A percentile compares a stretch with the other conserved stretches of the same genome.
phyloP scores from a whole-genome alignment of 2,797 vertebrate genomes.

The Halcyon leucocephala region DNA sequence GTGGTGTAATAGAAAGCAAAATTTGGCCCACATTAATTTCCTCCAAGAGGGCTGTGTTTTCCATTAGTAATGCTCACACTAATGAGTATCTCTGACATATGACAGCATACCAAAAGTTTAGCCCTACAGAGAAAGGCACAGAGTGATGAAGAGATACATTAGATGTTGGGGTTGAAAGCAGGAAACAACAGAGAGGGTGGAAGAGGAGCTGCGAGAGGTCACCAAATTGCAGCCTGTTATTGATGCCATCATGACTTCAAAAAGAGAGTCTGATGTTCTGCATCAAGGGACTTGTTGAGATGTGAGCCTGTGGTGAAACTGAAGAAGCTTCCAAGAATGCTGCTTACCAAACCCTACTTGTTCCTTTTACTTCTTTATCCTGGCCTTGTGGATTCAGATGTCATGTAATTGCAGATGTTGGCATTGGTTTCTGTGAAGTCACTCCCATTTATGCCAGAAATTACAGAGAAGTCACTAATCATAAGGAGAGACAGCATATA shows the following conservation, averaged over 20 bases:
- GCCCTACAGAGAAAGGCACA: background rate
- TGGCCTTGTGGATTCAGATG: background rate
- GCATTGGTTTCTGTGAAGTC: conserved; percentile 14
- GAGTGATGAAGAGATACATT: background rate
- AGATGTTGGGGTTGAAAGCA: background rate
- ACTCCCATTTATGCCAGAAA: background rate
- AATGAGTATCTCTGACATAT: background rate
- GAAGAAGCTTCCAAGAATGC: background rate
- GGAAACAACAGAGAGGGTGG: background rate
- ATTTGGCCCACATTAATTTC: conserved; percentile 17
- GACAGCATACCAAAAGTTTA: background rate
- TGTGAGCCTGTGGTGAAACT: background rate
- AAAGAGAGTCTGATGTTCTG: background rate
- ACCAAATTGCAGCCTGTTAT: background rate
- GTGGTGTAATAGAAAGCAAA: conserved; percentile 64
- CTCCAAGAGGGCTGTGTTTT: background rate
- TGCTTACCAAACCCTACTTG: background rate
- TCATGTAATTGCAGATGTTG: background rate
- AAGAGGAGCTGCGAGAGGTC: background rate
- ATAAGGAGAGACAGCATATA: background rate
- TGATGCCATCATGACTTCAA: background rate
- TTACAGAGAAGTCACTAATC: background rate
- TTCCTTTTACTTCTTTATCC: background rate
- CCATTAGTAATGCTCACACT: background rate
- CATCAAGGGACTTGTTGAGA: background rate